Evolutionary conservation across 2,888 invertebrate species (phyloP).

Genomic region (Lycia hirtaria): DNA sequence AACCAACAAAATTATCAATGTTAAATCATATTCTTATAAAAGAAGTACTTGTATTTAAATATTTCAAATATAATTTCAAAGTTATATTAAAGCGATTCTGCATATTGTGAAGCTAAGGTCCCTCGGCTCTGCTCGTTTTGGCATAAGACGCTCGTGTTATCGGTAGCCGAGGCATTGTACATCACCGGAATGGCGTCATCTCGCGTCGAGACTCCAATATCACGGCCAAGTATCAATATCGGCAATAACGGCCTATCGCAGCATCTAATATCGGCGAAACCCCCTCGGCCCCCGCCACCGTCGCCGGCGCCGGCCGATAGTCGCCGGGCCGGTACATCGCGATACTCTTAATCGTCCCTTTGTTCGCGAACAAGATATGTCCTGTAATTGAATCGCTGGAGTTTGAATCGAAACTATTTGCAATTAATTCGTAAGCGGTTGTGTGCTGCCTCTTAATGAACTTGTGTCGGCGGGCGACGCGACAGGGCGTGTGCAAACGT

Average conservation of each 20-base stretch:
- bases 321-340: too few relatives aligned
- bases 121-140: not conserved
- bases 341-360: conserved; percentile 23
- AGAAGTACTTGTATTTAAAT: too few relatives aligned
- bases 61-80: not conserved
- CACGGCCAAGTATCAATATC: conserved; percentile 15
- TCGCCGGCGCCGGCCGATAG: conserved; percentile 1
- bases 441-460: conserved; percentile 21
- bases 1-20: too few relatives aligned
- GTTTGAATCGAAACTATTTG: conserved; percentile 29
- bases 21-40: too few relatives aligned
- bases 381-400: conserved; percentile 28
- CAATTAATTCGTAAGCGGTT: conserved; percentile 24
- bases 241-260: conserved; percentile 5
- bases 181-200: conserved; percentile 1
- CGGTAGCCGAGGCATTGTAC: not conserved
- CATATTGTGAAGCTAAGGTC: not conserved
- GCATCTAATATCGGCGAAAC: conserved; percentile 7
- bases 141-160: not conserved
- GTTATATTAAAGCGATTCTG: not conserved
- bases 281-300: not conserved
- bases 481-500: not conserved
- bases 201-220: conserved; percentile 15
- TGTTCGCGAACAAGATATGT: conserved; percentile 11
- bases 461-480: not conserved